A percentile compares a stretch with the other conserved stretches of the same genome.
phyloP scores from a whole-genome alignment of 1,140 invertebrate species.

The Drosophila melanogaster region Release_6_plus_ISO1_MT NT_037436.4:1467501-1468000 shows the following conservation, averaged over 20 bases:
- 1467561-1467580: slow-evolving; percentile 28
- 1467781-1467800: slow-evolving; percentile 48
- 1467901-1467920: slow-evolving; percentile 51
- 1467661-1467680: slow-evolving; percentile 85
- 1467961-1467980: slow-evolving; percentile 43
- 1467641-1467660: slow-evolving; percentile 65
- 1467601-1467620: slow-evolving; percentile 10
- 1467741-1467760: slow-evolving; percentile 5
- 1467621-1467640: slow-evolving; percentile 15
- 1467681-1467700: slow-evolving; percentile 85
- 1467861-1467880: slow-evolving; percentile 41
- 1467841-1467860: slow-evolving; percentile 62
- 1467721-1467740: slow-evolving; percentile 45
- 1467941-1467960: slow-evolving; percentile 8
- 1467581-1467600: slow-evolving; percentile 18
- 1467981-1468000: slow-evolving; percentile 73
- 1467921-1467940: slow-evolving; percentile 30
- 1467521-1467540: slow-evolving; percentile 49
- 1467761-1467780: slow-evolving; percentile 66
- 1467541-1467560: slow-evolving; percentile 58
- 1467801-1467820: slow-evolving; percentile 17
- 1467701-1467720: slow-evolving; percentile 76
- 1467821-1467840: slow-evolving; percentile 63
- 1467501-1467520: slow-evolving; percentile 66
- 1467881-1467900: slow-evolving; percentile 43